Evolutionary conservation across 2,888 invertebrate species (phyloP).

Genomic region (Epistrophella euchroma): DNA sequence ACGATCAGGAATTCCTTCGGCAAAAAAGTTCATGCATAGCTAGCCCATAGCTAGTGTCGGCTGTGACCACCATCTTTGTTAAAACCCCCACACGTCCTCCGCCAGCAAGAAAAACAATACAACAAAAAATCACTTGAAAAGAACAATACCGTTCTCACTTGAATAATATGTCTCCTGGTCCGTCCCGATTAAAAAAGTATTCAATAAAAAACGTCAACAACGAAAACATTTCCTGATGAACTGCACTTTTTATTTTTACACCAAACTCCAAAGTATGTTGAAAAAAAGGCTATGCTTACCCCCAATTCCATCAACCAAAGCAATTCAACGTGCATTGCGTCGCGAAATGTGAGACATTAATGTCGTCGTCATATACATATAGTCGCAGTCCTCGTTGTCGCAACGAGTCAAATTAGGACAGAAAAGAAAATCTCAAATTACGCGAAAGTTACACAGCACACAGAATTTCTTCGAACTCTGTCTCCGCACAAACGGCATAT

Average conservation of each 20-base stretch:
- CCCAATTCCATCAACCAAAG: slow-evolving; percentile 34
- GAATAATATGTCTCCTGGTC: neutral
- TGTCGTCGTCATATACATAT: slow-evolving; percentile 23
- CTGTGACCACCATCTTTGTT: too few relatives aligned
- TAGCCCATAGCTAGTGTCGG: too few relatives aligned
- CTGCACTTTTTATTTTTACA: slow-evolving; percentile 10
- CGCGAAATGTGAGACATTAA: slow-evolving; percentile 69
- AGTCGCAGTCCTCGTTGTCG: slow-evolving; percentile 75
- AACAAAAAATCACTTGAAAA: too few relatives aligned
- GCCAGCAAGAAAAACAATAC: too few relatives aligned
- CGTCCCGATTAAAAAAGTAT: slow-evolving; percentile 4
- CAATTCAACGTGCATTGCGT: slow-evolving; percentile 26
- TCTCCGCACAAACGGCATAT: neutral
- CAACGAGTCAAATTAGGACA: slow-evolving; percentile 82
- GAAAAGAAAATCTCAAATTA: slow-evolving; percentile 76
- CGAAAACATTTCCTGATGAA: neutral
- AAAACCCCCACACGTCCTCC: too few relatives aligned
- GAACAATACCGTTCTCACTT: too few relatives aligned
- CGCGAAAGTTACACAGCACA: slow-evolving; percentile 56
- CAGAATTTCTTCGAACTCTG: slow-evolving; percentile 31
- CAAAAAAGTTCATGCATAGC: too few relatives aligned
- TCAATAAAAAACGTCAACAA: neutral
- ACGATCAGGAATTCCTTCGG: too few relatives aligned
- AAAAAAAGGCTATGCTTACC: slow-evolving; percentile 20
- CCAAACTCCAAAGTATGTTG: neutral